These are phyloP conservation scores for Australoheros facetus DNA, from an alignment of 2,797 vertebrate species.

Conservation along the genomic window DNA sequence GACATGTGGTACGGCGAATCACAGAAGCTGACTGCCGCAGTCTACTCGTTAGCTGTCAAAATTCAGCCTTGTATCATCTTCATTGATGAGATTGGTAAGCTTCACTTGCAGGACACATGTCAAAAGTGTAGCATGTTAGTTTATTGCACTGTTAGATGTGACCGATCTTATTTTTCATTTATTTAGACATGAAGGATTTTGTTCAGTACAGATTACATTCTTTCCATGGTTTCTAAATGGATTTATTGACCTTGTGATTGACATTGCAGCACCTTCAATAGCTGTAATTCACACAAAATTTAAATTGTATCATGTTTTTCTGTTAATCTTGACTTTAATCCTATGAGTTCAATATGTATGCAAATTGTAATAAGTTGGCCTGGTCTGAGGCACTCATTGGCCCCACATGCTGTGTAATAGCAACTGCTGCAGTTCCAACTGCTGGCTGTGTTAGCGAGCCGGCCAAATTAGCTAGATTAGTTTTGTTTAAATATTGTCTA, in stretches of 20 bases:
- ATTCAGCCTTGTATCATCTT: slow-evolving; percentile 87
- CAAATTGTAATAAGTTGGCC: background rate
- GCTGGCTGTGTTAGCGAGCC: too few species aligned
- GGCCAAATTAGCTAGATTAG: background rate
- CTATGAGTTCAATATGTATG: background rate
- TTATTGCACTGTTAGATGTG: background rate
- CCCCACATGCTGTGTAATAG: background rate
- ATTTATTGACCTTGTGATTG: background rate
- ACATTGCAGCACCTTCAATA: background rate
- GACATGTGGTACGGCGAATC: slow-evolving; percentile 88
- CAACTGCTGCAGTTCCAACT: background rate
- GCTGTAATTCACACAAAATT: background rate
- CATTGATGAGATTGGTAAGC: slow-evolving; percentile 86
- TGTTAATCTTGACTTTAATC: background rate
- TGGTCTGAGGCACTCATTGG: background rate
- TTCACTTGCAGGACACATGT: background rate
- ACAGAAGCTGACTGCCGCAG: slow-evolving; percentile 85
- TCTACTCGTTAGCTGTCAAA: slow-evolving; percentile 85
- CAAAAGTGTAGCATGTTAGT: background rate
- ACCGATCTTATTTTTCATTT: background rate
- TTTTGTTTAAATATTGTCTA: background rate
- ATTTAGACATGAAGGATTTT: background rate
- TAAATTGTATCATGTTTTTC: background rate
- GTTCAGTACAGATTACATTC: background rate
- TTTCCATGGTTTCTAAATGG: background rate